Evolutionary conservation across 1,140 invertebrate genomes (phyloP), one percentile per base, ranked within the genome.

Genomic region (Drosophila ambigua): DNA sequence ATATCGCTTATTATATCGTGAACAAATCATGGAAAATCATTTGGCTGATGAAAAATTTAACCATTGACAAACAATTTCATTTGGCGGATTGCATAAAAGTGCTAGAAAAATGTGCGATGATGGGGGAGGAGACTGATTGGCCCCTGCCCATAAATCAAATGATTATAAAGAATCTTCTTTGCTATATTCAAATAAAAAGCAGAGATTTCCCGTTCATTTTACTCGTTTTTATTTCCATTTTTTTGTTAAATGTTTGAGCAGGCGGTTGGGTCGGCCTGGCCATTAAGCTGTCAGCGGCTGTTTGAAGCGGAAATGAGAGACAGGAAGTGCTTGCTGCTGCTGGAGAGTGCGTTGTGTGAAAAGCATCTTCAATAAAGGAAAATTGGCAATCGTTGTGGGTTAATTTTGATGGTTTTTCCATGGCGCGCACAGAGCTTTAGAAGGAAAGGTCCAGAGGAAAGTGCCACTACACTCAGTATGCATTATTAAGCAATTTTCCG

Each of bases 31-130:
- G n/a, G 51, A 35, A 43, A 49, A 63, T 35, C 45, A 76, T 66
- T 83, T 66, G 52, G 50, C 62, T 60, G 64, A 44, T 39, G 59
- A 76, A 60, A 64, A 79, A 77, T 62, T 63, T 63, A 67, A 31
- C 74, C 74, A 78, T 81, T 85, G 82, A 85, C 82, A 87, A 87
- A 85, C 81, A 77, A 65, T 81, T 87, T 85, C 77, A 87, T 85
- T 61, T 85, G 55, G 74, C 82, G 43, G 78, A 78, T 75, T 78
- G 74, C 74, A 60, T 69, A 76, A 59, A 72, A 44, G 28, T 53
- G 44, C 39, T 16, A 46, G 43, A 24, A 51, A 71, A 57, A 48
- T 20, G 45, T 11, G 35, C 26, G 41, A 55, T 54, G 28, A 66
- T 58, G 52, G 57, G 23, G 53, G 59, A 58, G 51, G 62, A 57